phyloP scores from a whole-genome alignment of 2,888 invertebrate genomes.

The Ornithoptera alexandrae region DNA sequence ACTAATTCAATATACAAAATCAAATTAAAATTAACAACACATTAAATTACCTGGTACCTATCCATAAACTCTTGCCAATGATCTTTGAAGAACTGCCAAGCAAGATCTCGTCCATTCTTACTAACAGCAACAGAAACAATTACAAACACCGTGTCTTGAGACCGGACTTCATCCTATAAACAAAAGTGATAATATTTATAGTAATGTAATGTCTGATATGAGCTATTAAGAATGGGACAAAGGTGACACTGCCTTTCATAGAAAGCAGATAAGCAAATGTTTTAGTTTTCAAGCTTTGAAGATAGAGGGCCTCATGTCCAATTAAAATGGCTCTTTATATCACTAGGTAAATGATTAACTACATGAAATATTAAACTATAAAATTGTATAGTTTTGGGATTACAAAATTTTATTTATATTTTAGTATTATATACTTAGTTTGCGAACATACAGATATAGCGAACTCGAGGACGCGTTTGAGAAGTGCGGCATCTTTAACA shows the following conservation, averaged over 20 bases:
- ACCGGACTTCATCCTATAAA: slow-evolving; percentile 89
- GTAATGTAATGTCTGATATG: neutral
- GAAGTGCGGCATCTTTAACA: slow-evolving; percentile 84
- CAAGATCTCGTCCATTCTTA: slow-evolving; percentile 89
- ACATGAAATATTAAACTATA: no score
- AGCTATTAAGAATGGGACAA: no score
- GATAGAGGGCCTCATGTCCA: no score
- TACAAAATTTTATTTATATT: neutral
- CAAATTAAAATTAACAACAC: neutral
- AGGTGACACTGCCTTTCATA: no score
- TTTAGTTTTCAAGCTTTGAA: no score
- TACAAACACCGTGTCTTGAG: slow-evolving; percentile 94
- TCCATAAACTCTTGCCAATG: slow-evolving; percentile 88
- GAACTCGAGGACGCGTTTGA: slow-evolving; percentile 88
- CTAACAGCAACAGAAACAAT: slow-evolving; percentile 92
- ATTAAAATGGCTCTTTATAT: no score
- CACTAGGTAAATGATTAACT: no score
- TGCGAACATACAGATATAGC: slow-evolving; percentile 86
- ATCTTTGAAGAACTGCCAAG: slow-evolving; percentile 94
- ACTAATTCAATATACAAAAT: neutral
- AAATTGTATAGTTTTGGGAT: no score
- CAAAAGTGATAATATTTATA: slow-evolving; percentile 6
- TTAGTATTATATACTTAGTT: neutral
- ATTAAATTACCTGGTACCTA: slow-evolving; percentile 84
- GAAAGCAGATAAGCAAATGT: no score